Base-by-base conservation (phyloP, 2,113 vertebrate genomes). In the Dolichotis patagonum region DNA sequence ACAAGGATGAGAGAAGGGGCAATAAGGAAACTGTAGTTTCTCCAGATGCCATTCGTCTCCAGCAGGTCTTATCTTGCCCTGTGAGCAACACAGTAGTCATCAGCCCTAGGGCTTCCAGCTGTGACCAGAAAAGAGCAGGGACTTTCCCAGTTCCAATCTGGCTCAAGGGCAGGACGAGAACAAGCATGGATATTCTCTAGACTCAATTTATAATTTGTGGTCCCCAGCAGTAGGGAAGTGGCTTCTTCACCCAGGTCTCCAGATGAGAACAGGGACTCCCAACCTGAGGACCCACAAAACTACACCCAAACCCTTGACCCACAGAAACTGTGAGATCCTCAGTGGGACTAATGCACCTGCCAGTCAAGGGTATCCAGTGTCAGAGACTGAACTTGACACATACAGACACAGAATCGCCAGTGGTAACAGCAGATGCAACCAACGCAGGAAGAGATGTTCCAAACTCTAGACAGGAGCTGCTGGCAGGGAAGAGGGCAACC, bases 371-470 rank as follows among this genome's bases (percentile, higher is more conserved):
- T n/a, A 30, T 73, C 56, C 63, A 11, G 0, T 11, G 22, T n/a
- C 58, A 49, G 88, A 92, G 56, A 10, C 63, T 16, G 32, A 32
- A 41, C 46, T 19, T 16, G 35, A 80, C 8, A 20, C 5, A 35
- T 14, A 12, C 46, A 35, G 11, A 71, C 32, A n/a, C 35, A 60
- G 89, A 77, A 22, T 16, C 17, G 35, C 10, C 24, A 7, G 41
- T 0, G 1, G 73, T 16, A n/a, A 41, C 67, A 46, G 38, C 73
- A 41, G 30, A 43, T 2, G 13, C 22, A 24, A 49, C n/a, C 10
- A 52, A 41, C 1, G 0, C 0, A 1, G n/a, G 54, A 32, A n/a
- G 32, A 6, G 46, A 56, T 32, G 35, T 5, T 7, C 46, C 7
- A 41, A 56, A 56, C 46, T 56, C 30, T 4, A 35, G 62, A 30